Base-by-base conservation (phyloP, 2,888 invertebrate species). In the Clusia tigrina region DNA sequence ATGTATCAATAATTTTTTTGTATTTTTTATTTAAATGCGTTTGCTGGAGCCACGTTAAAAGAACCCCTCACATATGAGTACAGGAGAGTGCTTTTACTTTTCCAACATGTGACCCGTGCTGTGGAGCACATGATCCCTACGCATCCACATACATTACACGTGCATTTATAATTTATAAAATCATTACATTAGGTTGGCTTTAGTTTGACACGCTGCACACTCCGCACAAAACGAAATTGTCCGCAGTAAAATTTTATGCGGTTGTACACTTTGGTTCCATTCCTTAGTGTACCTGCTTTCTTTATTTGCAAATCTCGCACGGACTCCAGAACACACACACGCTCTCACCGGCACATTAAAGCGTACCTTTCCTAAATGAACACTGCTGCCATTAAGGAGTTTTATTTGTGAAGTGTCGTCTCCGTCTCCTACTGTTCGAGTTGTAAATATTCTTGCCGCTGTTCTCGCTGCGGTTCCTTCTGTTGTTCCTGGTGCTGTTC, bases 141-240 rank as follows among this genome's bases (percentile, higher is more conserved):
- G n/a, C n/a, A n/a, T n/a, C n/a, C 68, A 67, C 66, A 59, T 64
- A n/a, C n/a, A n/a, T n/a, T n/a, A n/a, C n/a, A n/a, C 71, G 69
- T 73, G 71, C 71, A 77, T 78, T 72, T 75, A 76, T 79, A 76
- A 78, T 78, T 78, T 74, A 78, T 79, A 73, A 74, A 78, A 78
- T 78, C 79, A 78, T 78, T 77, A 78, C 79, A 77, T 78, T 76
- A 79, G 71, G 70, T 71, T 67, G 66, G 24, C 62, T 53, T 60
- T 37, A 53, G 53, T 54, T 23, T 12, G 59, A 48, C 59, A 59
- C 25, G 18, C 17, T 48, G 60, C 15, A 17, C 54, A 60, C 20
- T 17, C 38, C 17, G 71, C 77, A 74, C 77, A 75, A 72, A 75
- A 72, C 73, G 73, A n/a, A n/a, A n/a, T 71, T 73, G 73, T 69